phyloP scores from a whole-genome alignment of 2,113 vertebrate species.

The Psammodynastes pulverulentus region DNA sequence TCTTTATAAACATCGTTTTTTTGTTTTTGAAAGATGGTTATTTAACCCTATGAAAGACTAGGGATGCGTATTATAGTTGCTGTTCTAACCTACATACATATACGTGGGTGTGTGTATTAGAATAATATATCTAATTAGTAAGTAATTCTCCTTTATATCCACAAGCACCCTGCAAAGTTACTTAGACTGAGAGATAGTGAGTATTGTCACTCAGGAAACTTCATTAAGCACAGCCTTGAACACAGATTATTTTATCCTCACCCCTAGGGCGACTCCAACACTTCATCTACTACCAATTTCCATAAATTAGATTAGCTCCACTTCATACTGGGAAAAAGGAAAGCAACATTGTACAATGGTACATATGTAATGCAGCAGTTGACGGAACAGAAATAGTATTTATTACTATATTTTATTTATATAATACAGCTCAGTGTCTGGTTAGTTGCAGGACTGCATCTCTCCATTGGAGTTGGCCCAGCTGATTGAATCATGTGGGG shows the following conservation, averaged over 20 bases:
- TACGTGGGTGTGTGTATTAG: neutral
- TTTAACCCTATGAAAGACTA: neutral
- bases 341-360: neutral
- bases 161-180: neutral
- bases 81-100: neutral
- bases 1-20: neutral
- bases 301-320: neutral
- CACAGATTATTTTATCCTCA: neutral
- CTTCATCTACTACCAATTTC: neutral
- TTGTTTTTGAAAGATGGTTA: neutral
- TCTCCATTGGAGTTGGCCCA: neutral
- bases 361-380: neutral
- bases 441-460: neutral
- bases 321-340: neutral
- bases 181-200: neutral
- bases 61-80: neutral
- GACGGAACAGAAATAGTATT: neutral
- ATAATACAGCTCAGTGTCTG: neutral
- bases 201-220: neutral
- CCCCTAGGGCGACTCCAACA: neutral
- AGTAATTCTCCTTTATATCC: neutral
- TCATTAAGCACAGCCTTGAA: neutral
- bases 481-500: neutral
- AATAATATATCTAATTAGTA: neutral
- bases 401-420: neutral